A percentile compares a stretch with the other conserved stretches of the same genome.
Conservation (phyloP, 2,888 invertebrate species). For the Mesoligia furuncula region DNA sequence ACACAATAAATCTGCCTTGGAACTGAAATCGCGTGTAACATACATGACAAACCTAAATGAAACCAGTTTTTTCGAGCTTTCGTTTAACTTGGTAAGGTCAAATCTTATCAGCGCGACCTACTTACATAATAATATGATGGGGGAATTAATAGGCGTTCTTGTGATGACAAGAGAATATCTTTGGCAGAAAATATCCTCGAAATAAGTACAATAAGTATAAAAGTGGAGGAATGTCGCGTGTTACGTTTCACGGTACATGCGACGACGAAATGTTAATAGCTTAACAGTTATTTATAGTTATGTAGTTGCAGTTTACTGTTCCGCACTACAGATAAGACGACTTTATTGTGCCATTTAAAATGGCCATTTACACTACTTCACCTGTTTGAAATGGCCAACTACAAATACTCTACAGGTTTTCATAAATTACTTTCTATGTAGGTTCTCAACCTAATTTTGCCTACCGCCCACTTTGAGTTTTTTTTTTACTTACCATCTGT, state of each 20-base stretch:
- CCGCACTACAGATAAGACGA: slow-evolving; percentile 37
- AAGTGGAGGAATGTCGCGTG: slow-evolving; percentile 46
- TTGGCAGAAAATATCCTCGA: slow-evolving; percentile 33
- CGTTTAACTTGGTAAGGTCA: slow-evolving; percentile 59
- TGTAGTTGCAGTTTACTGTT: slow-evolving; percentile 39
- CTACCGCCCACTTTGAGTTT: too few relatives aligned
- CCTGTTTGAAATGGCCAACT: slow-evolving; percentile 10
- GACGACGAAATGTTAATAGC: slow-evolving; percentile 51
- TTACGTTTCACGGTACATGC: slow-evolving; percentile 43
- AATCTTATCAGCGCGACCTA: slow-evolving; percentile 62
- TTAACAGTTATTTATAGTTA: slow-evolving; percentile 46
- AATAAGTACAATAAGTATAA: slow-evolving; percentile 33
- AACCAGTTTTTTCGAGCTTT: slow-evolving; percentile 57
- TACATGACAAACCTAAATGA: slow-evolving; percentile 66
- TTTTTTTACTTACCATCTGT: too few relatives aligned
- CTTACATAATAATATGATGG: slow-evolving; percentile 56
- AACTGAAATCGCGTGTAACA: slow-evolving; percentile 67
- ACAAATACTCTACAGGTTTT: slow-evolving; percentile 2
- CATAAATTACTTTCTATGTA: neutral
- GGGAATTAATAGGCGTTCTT: slow-evolving; percentile 42
- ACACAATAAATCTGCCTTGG: slow-evolving; percentile 63
- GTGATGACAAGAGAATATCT: slow-evolving; percentile 59
- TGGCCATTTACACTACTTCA: slow-evolving; percentile 25
- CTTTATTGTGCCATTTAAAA: slow-evolving; percentile 35
- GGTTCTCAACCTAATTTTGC: too few relatives aligned